Base-by-base conservation (phyloP, 37 sponge, comb jelly and placozoan species). In the Eunapius fragilis region DNA sequence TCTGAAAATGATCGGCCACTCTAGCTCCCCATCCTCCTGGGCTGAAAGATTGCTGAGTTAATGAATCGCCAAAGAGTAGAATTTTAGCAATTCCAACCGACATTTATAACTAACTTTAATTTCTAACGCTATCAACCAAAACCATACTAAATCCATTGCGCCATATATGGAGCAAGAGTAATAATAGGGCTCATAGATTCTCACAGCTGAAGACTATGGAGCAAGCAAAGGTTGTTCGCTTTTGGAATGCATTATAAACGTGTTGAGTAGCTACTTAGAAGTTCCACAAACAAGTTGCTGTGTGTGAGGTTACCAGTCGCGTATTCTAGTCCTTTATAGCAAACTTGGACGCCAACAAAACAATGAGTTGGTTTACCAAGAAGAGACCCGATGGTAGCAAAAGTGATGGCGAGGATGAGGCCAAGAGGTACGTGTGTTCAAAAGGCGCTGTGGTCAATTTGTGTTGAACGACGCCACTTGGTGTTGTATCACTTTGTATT, bases 1-100 rank as follows among this genome's bases (percentile, higher is more conserved):
- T 38, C 69, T 79, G 81, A 33, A 81, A 90, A 30, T 45, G 77
- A 35, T 86, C 82, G 35, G 86, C 86, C 23, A 85, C 23, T 76
- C 31, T 47, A 3, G 91, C 78, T 14, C 86, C 86, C 91, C 91
- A 90, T 22, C 91, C 91, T 2, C 86, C 86, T n/a, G 71, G 26
- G 23, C 22, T 25, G 37, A 81, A 74, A 22, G 88, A 72, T 31
- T 48, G 35, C 73, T 90, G 86, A 22, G 91, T 90, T 25, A 86
- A 31, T 7, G 91, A 90, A 76, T 85, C 86, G 41, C 91, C 91
- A 9, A 90, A 49, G 4, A 77, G 69, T 2, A 85, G 7, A 14
- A 85, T 34, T 49, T 67, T 71, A 23, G 76, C 77, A 77, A 67
- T 77, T 25, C 6, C 35, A 5, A 4, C 82, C 25, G 35, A 58